Base-by-base conservation (phyloP, 1,140 invertebrate species). In the Zophobas atratus region DNA sequence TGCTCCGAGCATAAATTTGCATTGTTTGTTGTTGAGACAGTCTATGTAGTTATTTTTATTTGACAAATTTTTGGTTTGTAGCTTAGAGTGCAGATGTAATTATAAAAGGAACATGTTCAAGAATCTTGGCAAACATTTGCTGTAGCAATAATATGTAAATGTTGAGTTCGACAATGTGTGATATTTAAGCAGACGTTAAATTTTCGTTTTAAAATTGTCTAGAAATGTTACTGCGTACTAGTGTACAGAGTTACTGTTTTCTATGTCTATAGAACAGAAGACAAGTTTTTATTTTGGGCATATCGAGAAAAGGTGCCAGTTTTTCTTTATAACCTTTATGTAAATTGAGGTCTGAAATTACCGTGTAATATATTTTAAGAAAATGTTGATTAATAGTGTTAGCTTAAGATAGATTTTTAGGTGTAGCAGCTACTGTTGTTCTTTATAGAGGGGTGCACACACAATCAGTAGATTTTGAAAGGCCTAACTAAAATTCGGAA, bases 391-490 rank as follows among this genome's bases (percentile, higher is more conserved):
- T 67, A 8, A 32, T 67, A 67, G 60, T 4, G 38, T 67, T 67
- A 67, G 60, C 60, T 41, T 67, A 67, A 41, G 39, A 35, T 57
- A 57, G 55, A 71, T 71, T 70, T 70, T 71, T 35, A 48, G 48
- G 32, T 71, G 33, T 70, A 70, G 41, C 46, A 33, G 41, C 67
- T 71, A 71, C 34, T 55, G 71, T 73, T 73, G 36, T 73, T 67
- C 60, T 63, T 72, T 73, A 56, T 53, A 72, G 51, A 72, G 48
- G 48, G 51, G 48, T 53, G 51, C 39, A 55, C 71, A 73, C 84
- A 85, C 84, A 85, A 85, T 85, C 84, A 85, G 83, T 85, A 85
- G 84, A 74, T 73, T 83, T 84, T 79, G 82, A 79, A 77, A 84
- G 84, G 84, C 84, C 84, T 85, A 83, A 84, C 51, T 77, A 60